These are phyloP conservation scores for Nesometra sesokonis DNA, from an alignment of 35 echinoderm and acorn worm species.

Conservation along the genomic window DNA sequence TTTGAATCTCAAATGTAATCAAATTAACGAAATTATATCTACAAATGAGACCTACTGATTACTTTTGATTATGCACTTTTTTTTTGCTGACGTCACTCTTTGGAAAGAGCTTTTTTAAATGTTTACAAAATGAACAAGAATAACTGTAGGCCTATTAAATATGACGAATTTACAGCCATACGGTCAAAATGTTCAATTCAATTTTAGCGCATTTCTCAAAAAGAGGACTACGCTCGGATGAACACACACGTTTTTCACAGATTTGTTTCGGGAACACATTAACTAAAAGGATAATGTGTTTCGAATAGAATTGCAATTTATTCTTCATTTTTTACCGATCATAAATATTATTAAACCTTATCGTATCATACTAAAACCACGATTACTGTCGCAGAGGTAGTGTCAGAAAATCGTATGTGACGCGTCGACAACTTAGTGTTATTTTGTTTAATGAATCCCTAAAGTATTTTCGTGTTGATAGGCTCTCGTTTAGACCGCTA, in stretches of 20 bases:
- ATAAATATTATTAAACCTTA: constrained; percentile 1
- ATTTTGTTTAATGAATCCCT: background rate
- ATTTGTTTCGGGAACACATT: background rate
- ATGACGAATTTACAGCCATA: too few relatives aligned
- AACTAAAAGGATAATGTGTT: background rate
- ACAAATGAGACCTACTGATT: too few relatives aligned
- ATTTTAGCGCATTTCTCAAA: background rate
- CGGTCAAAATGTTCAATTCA: background rate
- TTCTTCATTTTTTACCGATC: background rate
- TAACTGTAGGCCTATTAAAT: too few relatives aligned
- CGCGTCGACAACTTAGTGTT: background rate
- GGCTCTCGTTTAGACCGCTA: background rate
- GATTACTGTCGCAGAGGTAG: background rate
- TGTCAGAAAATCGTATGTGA: background rate
- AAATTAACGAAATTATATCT: too few relatives aligned
- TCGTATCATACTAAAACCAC: background rate
- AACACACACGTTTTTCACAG: background rate
- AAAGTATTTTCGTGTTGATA: background rate
- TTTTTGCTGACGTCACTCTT: too few relatives aligned
- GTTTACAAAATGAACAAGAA: too few relatives aligned
- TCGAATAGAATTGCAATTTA: background rate
- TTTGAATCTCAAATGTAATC: too few relatives aligned
- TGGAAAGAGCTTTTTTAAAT: too few relatives aligned
- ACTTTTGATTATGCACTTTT: too few relatives aligned
- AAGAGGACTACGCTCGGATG: background rate